Base-by-base conservation (phyloP, 1,140 invertebrate species). In the Nixonia krombeini region DNA sequence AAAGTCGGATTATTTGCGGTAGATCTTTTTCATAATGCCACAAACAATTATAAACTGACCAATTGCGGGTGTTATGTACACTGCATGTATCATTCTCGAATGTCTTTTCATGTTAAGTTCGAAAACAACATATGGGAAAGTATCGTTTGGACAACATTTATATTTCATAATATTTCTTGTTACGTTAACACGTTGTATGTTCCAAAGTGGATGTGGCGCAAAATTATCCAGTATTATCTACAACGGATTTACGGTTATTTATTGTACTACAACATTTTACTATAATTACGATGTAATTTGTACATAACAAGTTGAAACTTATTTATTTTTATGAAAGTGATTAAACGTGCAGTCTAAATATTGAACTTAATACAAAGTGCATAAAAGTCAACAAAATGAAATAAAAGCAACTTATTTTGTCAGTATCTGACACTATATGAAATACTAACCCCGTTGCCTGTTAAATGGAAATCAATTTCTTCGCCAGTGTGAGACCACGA, bases 401-500 rank as follows among this genome's bases (percentile, higher is more conserved):
- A n/a, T n/a, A n/a, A n/a, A n/a, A n/a, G n/a, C n/a, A n/a, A n/a
- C n/a, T n/a, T n/a, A n/a, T n/a, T n/a, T n/a, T n/a, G n/a, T n/a
- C n/a, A n/a, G 33, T 10, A 28, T 25, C 21, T 8, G 29, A 16
- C 21, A 18, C 25, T 9, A 17, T 40, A 21, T 38, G 44, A 17
- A 0, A 12, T 29, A 35, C 40, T 42, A 73, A 82, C 81, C 10
- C 55, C 63, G 25, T 76, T 57, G 15, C 70, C 53, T 8, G 53
- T 9, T 2, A 83, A 53, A 28, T 81, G 80, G 23, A 88, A 86
- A 59, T 88, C 84, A 1, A 90, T 76, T 71, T 90, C 88, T 75
- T 89, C 87, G 0, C 86, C 87, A 0, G 82, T 85, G 45, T 90
- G 86, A 50, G 87, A 84, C 89, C 89, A 90, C 0, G 80, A 81